These are phyloP conservation scores for Erannis defoliaria DNA, from an alignment of 2,888 invertebrate genomes.

Conservation along the genomic window DNA sequence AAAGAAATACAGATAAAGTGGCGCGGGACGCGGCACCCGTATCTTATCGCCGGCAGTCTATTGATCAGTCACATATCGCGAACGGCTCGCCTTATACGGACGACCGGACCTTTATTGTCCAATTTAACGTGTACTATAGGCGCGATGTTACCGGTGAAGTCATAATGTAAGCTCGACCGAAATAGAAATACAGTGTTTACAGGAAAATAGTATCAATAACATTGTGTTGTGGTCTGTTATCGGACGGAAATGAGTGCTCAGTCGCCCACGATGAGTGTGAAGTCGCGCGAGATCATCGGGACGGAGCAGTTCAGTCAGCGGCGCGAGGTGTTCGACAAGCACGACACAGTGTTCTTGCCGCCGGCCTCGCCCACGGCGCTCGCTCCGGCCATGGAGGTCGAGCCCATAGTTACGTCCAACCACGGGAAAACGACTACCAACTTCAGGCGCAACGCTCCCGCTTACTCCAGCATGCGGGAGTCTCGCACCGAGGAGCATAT, in stretches of 20 bases:
- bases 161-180: conserved; percentile 82
- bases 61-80: conserved; percentile 84
- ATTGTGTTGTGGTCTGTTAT: conserved; percentile 85
- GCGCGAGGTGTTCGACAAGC: conserved; percentile 82
- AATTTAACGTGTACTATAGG: conserved; percentile 77
- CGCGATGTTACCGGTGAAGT: conserved; percentile 84
- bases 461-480: conserved; percentile 82
- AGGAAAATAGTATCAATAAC: conserved; percentile 84
- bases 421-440: conserved; percentile 79
- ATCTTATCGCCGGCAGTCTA: conserved; percentile 83
- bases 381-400: conserved; percentile 65
- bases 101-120: conserved; percentile 82
- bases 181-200: conserved; percentile 83
- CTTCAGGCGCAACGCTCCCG: conserved; percentile 78
- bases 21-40: conserved; percentile 72
- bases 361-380: conserved; percentile 67
- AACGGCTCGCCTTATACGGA: conserved; percentile 80
- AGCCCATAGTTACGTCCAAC: conserved; percentile 77
- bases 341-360: conserved; percentile 83
- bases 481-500: conserved; percentile 70
- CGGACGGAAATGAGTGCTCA: conserved; percentile 82
- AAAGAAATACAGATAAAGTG: conserved; percentile 77
- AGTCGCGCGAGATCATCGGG: conserved; percentile 83
- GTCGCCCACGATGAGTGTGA: conserved; percentile 82
- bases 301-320: conserved; percentile 83